Conservation (phyloP, 2,888 invertebrate species). For the Stratiomys singularior region DNA sequence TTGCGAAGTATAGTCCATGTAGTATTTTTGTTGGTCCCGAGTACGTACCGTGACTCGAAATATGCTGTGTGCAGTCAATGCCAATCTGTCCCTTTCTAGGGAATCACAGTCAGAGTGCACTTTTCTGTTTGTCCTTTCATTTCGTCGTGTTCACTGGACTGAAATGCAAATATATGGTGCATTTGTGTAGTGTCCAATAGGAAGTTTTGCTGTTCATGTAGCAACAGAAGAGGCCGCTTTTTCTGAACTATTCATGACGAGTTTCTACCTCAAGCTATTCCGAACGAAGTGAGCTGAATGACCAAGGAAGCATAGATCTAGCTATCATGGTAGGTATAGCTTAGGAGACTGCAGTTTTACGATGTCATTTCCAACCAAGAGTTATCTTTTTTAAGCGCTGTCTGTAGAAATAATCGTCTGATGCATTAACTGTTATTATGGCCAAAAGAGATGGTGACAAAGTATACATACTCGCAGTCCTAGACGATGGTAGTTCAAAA, state of each 20-base stretch:
- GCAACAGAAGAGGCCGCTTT: not conserved
- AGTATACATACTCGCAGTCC: too few species aligned
- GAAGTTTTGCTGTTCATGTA: constrained; percentile 7
- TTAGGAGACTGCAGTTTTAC: constrained; percentile 21
- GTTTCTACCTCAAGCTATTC: too few species aligned
- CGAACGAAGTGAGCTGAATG: too few species aligned
- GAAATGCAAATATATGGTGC: constrained; percentile 43
- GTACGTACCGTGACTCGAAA: not conserved
- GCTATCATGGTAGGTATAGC: not conserved
- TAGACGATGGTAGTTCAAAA: too few species aligned
- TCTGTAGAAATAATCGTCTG: constrained; percentile 29
- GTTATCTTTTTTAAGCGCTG: constrained; percentile 13
- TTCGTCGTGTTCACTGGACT: constrained; percentile 27
- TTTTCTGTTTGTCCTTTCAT: constrained; percentile 38
- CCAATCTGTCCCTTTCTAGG: not conserved
- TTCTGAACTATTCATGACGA: constrained; percentile 4
- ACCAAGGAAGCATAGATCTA: too few species aligned
- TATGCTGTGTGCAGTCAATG: not conserved
- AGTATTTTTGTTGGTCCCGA: constrained; percentile 26
- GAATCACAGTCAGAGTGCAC: constrained; percentile 26
- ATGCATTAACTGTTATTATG: constrained; percentile 43
- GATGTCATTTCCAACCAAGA: not conserved
- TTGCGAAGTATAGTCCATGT: constrained; percentile 4
- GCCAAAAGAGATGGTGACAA: constrained; percentile 2
- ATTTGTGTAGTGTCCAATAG: constrained; percentile 21